phyloP scores from a whole-genome alignment of 2,888 invertebrate species.

The Choreutis nemorana region DNA sequence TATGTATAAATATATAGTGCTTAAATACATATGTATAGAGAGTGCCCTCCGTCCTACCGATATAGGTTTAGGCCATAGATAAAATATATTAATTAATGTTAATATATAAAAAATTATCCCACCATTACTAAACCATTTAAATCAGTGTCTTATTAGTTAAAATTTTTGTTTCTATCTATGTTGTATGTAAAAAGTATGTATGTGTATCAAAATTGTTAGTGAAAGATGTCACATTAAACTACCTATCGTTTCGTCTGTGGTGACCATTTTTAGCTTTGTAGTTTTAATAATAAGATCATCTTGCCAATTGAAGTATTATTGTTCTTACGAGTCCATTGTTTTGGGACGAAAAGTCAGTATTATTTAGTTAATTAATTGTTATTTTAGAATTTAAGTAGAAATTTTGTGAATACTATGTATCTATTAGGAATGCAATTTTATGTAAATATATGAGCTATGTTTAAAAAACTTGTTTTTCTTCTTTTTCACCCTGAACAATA shows the following conservation, averaged over 20 bases:
- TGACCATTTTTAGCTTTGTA: too few species aligned
- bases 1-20: conserved; percentile 6
- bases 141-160: too few species aligned
- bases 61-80: too few species aligned
- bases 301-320: conserved; percentile 54
- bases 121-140: too few species aligned
- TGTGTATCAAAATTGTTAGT: too few species aligned
- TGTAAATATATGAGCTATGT: conserved; percentile 46
- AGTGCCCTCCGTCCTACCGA: conserved; percentile 56
- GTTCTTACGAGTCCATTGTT: not conserved
- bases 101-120: too few species aligned
- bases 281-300: conserved; percentile 26
- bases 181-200: too few species aligned
- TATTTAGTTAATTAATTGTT: not conserved
- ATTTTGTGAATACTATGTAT: conserved; percentile 1
- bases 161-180: too few species aligned
- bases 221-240: too few species aligned
- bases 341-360: conserved; percentile 1
- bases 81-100: too few species aligned
- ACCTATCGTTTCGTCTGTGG: too few species aligned
- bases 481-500: too few species aligned
- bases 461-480: conserved; percentile 17
- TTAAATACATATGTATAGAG: conserved; percentile 15
- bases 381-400: conserved; percentile 1
- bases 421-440: conserved; percentile 17